Evolutionary conservation across 2,797 vertebrate genomes (phyloP), one percentile per base, ranked within the genome.

Genomic region (Sciaenops ocellatus): DNA sequence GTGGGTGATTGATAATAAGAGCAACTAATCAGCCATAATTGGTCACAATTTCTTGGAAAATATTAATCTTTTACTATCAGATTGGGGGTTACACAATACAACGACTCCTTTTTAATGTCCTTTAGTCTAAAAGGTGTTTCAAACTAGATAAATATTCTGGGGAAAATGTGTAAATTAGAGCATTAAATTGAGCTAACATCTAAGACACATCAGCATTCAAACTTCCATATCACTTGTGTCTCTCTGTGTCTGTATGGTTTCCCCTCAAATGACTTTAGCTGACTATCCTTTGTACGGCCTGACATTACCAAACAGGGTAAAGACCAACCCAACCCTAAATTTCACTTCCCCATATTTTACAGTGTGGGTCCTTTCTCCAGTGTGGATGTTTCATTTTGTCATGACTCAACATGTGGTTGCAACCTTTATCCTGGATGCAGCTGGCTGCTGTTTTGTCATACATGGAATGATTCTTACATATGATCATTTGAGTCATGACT

Each of bases 391-490:
- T 88, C 41, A 54, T 70, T 81, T 61, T 63, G 44, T 66, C 57
- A 26, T 91, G 91, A 91, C 83, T 91, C 86, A 92, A 78, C 66
- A 42, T 42, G 56, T 64, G 62, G 80, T 69, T 69, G 65, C 60
- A 60, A 41, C 30, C 15, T 73, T 62, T 10, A 38, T 24, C 51
- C 16, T 69, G 68, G 20, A 57, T 38, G 44, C 78, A 83, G 84
- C 59, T 72, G 83, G 76, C 68, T 63, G 44, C 13, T 12, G 16
- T 72, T 78, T 68, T 55, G 52, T 77, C 80, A 71, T 55, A 67
- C 34, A n/a, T 34, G 3, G 55, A 81, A 13, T 16, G 16, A 73
- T 55, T 64, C 4, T 44, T 47, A 44, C 34, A 28, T 46, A n/a
- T 79, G 65, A 76, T 75, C 48, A 44, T 26, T 54, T 89, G 82